phyloP scores from a whole-genome alignment of 2,888 invertebrate genomes.

The Amorpha juglandis region DNA sequence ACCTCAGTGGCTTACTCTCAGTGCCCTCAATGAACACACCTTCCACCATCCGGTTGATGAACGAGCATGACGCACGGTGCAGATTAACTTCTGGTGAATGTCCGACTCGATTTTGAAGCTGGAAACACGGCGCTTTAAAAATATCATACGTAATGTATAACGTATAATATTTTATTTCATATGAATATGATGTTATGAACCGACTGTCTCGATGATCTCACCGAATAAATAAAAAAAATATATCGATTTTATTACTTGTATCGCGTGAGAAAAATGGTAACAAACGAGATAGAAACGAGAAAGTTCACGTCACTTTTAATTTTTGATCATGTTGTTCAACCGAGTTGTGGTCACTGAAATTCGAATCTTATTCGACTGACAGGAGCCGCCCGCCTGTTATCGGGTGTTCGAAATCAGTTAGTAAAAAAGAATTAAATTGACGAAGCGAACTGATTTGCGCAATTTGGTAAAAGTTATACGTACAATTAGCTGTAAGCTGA shows the following conservation, averaged over 20 bases:
- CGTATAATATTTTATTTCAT: no score
- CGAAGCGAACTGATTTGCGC: slow-evolving; percentile 58
- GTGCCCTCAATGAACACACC: slow-evolving; percentile 37
- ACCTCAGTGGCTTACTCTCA: slow-evolving; percentile 54
- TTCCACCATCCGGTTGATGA: slow-evolving; percentile 34
- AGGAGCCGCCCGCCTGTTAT: slow-evolving; percentile 48
- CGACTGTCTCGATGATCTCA: slow-evolving; percentile 62
- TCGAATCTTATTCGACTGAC: slow-evolving; percentile 48
- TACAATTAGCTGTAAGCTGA: slow-evolving; percentile 55
- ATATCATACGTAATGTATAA: slow-evolving; percentile 64
- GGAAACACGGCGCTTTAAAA: slow-evolving; percentile 63
- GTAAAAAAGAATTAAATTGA: slow-evolving; percentile 48
- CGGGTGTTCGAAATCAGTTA: slow-evolving; percentile 54
- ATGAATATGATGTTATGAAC: no score
- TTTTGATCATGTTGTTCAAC: slow-evolving; percentile 39
- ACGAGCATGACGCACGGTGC: slow-evolving; percentile 37
- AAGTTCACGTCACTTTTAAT: slow-evolving; percentile 52
- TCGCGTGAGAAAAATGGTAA: slow-evolving; percentile 73
- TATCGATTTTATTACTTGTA: slow-evolving; percentile 58
- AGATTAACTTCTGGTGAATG: slow-evolving; percentile 43
- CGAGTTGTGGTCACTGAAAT: slow-evolving; percentile 40
- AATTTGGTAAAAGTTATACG: slow-evolving; percentile 70
- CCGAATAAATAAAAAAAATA: slow-evolving; percentile 66
- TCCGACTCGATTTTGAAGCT: slow-evolving; percentile 44
- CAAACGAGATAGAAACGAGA: slow-evolving; percentile 55